A percentile compares a stretch with the other conserved stretches of the same genome.
Conservation (phyloP, 2,797 vertebrate genomes). For the Semotilus atromaculatus region DNA sequence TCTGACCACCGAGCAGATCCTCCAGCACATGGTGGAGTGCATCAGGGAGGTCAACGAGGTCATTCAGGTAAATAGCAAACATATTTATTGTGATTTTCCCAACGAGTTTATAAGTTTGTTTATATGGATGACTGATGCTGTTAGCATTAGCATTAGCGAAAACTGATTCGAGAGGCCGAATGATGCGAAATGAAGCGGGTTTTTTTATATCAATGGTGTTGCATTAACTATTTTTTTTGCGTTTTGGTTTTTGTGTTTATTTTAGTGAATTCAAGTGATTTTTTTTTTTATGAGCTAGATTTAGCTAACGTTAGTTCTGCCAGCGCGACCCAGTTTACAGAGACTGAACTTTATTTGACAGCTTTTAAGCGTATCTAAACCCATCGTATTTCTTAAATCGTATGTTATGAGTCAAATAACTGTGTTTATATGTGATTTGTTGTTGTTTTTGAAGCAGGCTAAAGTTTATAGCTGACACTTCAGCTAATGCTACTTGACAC, state of each 20-base stretch:
- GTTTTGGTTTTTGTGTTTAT: neutral
- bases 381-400: neutral
- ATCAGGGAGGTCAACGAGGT: constrained; percentile 99
- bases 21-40: constrained; percentile 99
- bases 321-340: constrained; percentile 1
- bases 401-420: neutral
- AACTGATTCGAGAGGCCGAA: neutral
- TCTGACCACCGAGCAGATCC: constrained; percentile 95
- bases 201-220: neutral
- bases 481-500: neutral
- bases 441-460: neutral
- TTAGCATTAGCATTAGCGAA: constrained; percentile 24
- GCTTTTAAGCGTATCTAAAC: neutral
- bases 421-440: neutral
- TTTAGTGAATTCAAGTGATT: neutral
- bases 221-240: neutral
- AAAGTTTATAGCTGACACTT: neutral
- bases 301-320: neutral
- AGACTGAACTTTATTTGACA: constrained; percentile 22
- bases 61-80: constrained; percentile 88
- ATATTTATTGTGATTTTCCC: neutral
- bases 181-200: neutral
- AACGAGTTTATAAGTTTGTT: constrained; percentile 9
- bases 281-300: neutral
- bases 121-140: constrained; percentile 22